phyloP scores from a whole-genome alignment of 2,888 invertebrate species.

The Ormyrus thymus region DNA sequence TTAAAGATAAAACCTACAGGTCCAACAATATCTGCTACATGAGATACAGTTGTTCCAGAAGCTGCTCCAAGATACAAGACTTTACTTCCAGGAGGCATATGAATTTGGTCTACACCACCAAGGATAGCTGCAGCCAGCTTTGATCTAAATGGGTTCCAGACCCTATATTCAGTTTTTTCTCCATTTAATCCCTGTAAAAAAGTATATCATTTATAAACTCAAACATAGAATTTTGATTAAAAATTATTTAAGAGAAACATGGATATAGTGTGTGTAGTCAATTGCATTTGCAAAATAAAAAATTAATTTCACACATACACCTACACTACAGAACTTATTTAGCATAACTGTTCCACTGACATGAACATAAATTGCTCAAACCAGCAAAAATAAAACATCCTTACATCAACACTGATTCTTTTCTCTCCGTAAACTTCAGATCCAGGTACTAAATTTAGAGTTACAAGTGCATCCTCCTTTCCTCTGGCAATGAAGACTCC shows the following conservation, averaged over 20 bases:
- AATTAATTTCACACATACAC: conserved; percentile 29
- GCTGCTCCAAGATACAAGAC: conserved; percentile 98
- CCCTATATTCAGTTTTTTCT: conserved; percentile 96
- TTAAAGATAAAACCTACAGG: conserved; percentile 80
- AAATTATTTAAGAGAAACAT: conserved; percentile 7
- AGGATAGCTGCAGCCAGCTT: conserved; percentile 98
- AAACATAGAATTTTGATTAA: not conserved
- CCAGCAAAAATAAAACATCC: conserved; percentile 57
- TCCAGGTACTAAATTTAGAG: conserved; percentile 95
- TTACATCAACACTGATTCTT: conserved; percentile 95
- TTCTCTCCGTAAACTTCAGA: conserved; percentile 99
- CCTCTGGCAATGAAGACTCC: conserved; percentile 98
- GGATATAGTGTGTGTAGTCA: conserved; percentile 31
- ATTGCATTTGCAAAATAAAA: conserved; percentile 41
- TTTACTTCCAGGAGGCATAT: conserved; percentile 96
- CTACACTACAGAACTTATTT: conserved; percentile 41
- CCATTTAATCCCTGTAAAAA: conserved; percentile 80
- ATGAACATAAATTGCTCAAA: conserved; percentile 25
- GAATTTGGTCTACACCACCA: conserved; percentile 97
- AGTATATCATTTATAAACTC: no score
- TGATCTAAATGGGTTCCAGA: conserved; percentile 99
- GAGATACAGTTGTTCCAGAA: conserved; percentile 99
- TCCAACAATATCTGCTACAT: conserved; percentile 98
- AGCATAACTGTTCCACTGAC: conserved; percentile 54
- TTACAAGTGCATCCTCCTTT: conserved; percentile 97